phyloP scores from a whole-genome alignment of 2,797 vertebrate species.

The Lacerta viridis region DNA sequence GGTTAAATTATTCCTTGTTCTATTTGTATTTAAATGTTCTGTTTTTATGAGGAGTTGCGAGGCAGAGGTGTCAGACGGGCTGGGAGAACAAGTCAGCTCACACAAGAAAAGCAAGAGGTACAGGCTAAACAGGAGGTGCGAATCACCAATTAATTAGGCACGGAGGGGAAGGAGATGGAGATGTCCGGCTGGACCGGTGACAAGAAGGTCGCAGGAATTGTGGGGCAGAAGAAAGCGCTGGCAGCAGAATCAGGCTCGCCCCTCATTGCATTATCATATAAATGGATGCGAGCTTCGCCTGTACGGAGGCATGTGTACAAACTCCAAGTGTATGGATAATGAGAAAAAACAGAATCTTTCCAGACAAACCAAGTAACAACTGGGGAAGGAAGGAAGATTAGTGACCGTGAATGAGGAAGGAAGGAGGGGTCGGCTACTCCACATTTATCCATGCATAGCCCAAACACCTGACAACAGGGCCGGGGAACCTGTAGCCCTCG shows the following conservation, averaged over 20 bases:
- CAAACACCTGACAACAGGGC: background rate
- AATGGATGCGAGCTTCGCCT: background rate
- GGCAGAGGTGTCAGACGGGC: constrained; percentile 72
- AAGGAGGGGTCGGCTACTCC: background rate
- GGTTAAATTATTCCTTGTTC: constrained; percentile 76
- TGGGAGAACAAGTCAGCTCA: background rate
- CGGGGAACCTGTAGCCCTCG: background rate
- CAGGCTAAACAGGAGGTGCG: constrained; percentile 43
- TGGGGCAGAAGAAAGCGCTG: constrained; percentile 39
- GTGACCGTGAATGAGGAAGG: background rate
- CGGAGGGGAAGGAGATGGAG: constrained; percentile 66
- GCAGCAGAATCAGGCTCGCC: constrained; percentile 62
- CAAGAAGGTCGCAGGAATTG: constrained; percentile 19
- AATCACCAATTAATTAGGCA: constrained; percentile 72
- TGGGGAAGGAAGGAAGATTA: background rate
- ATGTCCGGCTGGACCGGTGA: constrained; percentile 46
- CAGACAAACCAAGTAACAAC: constrained; percentile 5
- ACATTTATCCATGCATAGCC: background rate
- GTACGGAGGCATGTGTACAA: background rate
- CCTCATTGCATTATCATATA: constrained; percentile 26
- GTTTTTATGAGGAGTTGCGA: constrained; percentile 68
- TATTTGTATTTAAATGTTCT: constrained; percentile 78
- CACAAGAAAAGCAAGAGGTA: constrained; percentile 55
- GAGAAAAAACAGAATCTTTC: background rate
- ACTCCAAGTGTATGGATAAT: background rate